Percentiles rank a stretch among this genome's conserved stretches.
Evolutionary conservation across 2,888 invertebrate species (phyloP).

Genomic region (Conistra vaccinii): DNA sequence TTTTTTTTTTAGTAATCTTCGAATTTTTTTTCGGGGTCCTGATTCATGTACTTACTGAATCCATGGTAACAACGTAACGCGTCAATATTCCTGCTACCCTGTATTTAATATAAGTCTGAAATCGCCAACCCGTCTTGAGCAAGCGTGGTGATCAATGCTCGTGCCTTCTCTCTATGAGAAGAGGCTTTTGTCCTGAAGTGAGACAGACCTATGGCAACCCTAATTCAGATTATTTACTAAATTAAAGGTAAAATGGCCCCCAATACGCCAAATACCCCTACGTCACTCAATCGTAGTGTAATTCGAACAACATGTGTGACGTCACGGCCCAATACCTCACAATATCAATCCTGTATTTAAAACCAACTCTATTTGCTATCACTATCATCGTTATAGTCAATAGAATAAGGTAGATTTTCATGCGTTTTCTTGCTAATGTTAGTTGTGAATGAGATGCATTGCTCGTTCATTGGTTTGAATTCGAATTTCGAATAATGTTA

Average conservation of each 20-base stretch:
- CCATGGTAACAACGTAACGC: too few species aligned
- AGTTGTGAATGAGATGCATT: slow-evolving; percentile 68
- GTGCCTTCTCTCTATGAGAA: not conserved
- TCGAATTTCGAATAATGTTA: slow-evolving; percentile 72
- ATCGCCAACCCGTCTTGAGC: too few species aligned
- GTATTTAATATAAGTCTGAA: too few species aligned
- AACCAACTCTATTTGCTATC: slow-evolving; percentile 51
- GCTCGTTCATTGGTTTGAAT: slow-evolving; percentile 76
- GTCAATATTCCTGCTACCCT: too few species aligned
- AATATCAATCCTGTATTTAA: slow-evolving; percentile 72
- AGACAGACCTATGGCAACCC: too few species aligned
- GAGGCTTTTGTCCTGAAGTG: too few species aligned
- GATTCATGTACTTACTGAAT: too few species aligned
- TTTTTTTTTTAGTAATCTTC: too few species aligned
- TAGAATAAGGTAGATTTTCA: slow-evolving; percentile 50
- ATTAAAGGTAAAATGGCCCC: slow-evolving; percentile 38
- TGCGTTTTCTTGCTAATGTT: not conserved
- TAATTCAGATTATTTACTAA: slow-evolving; percentile 11
- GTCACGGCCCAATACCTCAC: slow-evolving; percentile 75
- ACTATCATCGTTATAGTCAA: not conserved
- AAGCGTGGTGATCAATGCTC: not conserved
- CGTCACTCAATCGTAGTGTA: slow-evolving; percentile 65
- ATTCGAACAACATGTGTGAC: slow-evolving; percentile 74
- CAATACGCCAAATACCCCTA: slow-evolving; percentile 44
- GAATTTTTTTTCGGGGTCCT: too few species aligned